A percentile compares a stretch with the other conserved stretches of the same genome.
phyloP scores from a whole-genome alignment of 2,888 invertebrate genomes.

The Gasteruption jaculator region DNA sequence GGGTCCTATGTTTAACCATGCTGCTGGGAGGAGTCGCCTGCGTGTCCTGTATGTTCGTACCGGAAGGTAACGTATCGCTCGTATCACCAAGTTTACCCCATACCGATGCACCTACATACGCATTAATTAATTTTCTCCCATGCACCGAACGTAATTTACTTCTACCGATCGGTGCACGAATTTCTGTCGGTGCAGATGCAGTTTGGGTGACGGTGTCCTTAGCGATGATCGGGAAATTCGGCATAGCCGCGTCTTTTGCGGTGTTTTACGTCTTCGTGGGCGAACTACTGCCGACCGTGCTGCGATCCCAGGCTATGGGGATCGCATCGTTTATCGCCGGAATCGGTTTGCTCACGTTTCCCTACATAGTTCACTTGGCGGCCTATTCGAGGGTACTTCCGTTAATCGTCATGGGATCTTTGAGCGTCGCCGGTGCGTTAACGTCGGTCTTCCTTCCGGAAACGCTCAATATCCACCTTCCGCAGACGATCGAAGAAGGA shows the following conservation, averaged over 20 bases:
- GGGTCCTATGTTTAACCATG: constrained; percentile 64
- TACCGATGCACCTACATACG: constrained; percentile 17
- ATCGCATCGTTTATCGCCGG: constrained; percentile 64
- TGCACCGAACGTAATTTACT: no score
- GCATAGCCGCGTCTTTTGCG: constrained; percentile 65
- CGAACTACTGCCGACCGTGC: constrained; percentile 63
- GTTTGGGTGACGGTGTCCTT: constrained; percentile 63
- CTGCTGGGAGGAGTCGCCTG: constrained; percentile 64
- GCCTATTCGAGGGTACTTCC: constrained; percentile 60
- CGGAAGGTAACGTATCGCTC: constrained; percentile 55
- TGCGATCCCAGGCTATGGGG: constrained; percentile 65
- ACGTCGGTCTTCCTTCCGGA: constrained; percentile 62
- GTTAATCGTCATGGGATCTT: constrained; percentile 59
- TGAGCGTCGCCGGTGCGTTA: constrained; percentile 58
- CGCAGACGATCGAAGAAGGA: constrained; percentile 62
- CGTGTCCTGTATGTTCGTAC: constrained; percentile 62
- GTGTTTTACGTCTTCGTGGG: constrained; percentile 69
- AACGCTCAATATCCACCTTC: constrained; percentile 61
- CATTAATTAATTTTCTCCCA: no score
- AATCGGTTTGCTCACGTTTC: constrained; percentile 60
- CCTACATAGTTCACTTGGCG: constrained; percentile 62
- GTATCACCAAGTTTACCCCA: constrained; percentile 13
- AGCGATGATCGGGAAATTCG: constrained; percentile 65
- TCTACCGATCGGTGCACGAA: no score
- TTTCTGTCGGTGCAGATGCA: no score